Evolutionary conservation across 2,888 invertebrate species (phyloP).

Genomic region (Amitus sp.): DNA sequence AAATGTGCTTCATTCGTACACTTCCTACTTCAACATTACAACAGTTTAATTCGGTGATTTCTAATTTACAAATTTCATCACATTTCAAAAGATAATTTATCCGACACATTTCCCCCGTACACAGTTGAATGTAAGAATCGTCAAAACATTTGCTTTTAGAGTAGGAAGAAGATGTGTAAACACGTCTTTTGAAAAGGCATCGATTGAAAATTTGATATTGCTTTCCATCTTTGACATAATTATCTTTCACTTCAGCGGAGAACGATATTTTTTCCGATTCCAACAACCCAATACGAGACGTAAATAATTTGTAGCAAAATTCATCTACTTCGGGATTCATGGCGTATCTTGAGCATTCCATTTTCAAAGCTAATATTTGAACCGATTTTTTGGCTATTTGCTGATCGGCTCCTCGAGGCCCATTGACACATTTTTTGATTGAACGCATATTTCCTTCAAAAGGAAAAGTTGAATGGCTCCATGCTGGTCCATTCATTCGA

Average conservation of each 20-base stretch:
- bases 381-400: conserved; percentile 18
- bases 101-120: neutral
- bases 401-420: conserved; percentile 14
- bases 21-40: too few relatives aligned
- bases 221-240: neutral
- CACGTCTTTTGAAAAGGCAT: conserved; percentile 13
- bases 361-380: conserved; percentile 8
- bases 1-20: too few relatives aligned
- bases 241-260: neutral
- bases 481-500: conserved; percentile 14
- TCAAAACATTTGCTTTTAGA: neutral
- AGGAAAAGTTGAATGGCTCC: conserved; percentile 14
- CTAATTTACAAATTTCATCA: neutral
- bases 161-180: conserved; percentile 9
- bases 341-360: neutral
- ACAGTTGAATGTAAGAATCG: conserved; percentile 1
- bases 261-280: neutral
- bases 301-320: neutral
- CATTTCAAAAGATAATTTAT: neutral
- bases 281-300: neutral
- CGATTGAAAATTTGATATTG: neutral
- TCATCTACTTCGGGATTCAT: neutral
- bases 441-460: conserved; percentile 13
- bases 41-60: too few relatives aligned
- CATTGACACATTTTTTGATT: conserved; percentile 11